These are phyloP conservation scores for Euphydryas editha DNA, from an alignment of 2,888 invertebrate genomes.

Conservation along the genomic window DNA sequence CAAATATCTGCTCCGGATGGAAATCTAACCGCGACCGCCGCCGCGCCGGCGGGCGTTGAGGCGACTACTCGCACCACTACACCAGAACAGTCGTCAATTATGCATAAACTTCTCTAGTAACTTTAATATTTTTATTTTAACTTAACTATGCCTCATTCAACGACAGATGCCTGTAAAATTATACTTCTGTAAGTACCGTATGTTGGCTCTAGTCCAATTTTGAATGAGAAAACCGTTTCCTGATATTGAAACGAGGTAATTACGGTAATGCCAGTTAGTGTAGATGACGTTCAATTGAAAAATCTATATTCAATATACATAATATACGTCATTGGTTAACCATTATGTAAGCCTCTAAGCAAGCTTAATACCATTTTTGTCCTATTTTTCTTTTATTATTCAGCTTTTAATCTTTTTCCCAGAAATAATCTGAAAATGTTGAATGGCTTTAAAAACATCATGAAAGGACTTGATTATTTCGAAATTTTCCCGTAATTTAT, in stretches of 20 bases:
- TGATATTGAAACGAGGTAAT: slow-evolving; percentile 48
- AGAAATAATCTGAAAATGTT: too few relatives aligned
- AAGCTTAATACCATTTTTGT: slow-evolving; percentile 17
- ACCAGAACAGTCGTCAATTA: too few relatives aligned
- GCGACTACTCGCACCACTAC: too few relatives aligned
- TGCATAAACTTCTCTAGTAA: neutral
- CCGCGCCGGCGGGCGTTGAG: too few relatives aligned
- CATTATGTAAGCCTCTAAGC: slow-evolving; percentile 71
- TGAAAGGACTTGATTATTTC: too few relatives aligned
- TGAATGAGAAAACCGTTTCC: slow-evolving; percentile 43
- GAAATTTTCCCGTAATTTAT: too few relatives aligned
- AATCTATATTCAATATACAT: neutral
- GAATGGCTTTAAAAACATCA: too few relatives aligned
- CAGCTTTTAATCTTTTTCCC: too few relatives aligned
- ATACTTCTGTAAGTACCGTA: slow-evolving; percentile 58
- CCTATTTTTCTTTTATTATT: neutral
- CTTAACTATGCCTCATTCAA: slow-evolving; percentile 41
- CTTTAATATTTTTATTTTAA: neutral
- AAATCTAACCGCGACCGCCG: too few relatives aligned
- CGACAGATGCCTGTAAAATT: slow-evolving; percentile 57
- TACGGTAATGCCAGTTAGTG: slow-evolving; percentile 32
- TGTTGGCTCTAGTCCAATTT: slow-evolving; percentile 49
- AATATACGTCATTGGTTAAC: slow-evolving; percentile 44
- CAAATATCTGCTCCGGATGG: too few relatives aligned
- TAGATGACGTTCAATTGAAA: slow-evolving; percentile 30